Evolutionary conservation across 2,888 invertebrate genomes (phyloP), one percentile per base, ranked within the genome.

Genomic region (Branchipolynoe longqiensis): DNA sequence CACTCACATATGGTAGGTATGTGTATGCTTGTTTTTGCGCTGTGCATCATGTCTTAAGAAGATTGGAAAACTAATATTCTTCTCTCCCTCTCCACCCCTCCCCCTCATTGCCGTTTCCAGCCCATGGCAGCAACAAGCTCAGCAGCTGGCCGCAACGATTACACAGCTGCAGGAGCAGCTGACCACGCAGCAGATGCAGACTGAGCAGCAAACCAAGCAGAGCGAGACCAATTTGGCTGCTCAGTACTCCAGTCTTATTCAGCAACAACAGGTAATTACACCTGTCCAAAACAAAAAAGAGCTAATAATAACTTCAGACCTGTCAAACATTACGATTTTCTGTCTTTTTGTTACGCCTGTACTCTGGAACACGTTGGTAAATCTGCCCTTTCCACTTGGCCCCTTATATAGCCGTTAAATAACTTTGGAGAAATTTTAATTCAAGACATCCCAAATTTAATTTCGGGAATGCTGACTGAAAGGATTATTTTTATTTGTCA

Each of bases 151-250:
- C 93, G 98, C 90, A 58, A 92, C 28, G 59, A 22, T 78, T n/a
- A 74, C 54, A 18, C 88, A 91, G 87, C 90, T 91, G 86, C 90
- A 91, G 22, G 92, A 92, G 73, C 92, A 89, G 84, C 83, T 90
- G 18, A 81, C 88, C 48, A 82, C 69, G n/a, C 82, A 86, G 87
- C 83, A 74, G 40, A 81, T 82, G 36, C 81, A 82, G n/a, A 56
- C 85, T 1, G 69, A 84, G 48, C 89, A 98, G 92, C 98, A 99
- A 95, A 97, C 99, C 88, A 96, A 96, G 90, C 98, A 99, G 94
- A 98, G 98, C 92, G 99, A 99, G 94, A 96, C 96, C 92, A 99
- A 99, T 95, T 95, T 99, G 89, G 96, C 96, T 90, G 99, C 98
- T 84, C 99, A 99, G 93, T 98, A 98, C 94, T 96, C 97, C 92